A percentile compares a stretch with the other conserved stretches of the same genome.
Conservation (phyloP, 1,140 invertebrate species). For the Diuraphis noxia region DNA sequence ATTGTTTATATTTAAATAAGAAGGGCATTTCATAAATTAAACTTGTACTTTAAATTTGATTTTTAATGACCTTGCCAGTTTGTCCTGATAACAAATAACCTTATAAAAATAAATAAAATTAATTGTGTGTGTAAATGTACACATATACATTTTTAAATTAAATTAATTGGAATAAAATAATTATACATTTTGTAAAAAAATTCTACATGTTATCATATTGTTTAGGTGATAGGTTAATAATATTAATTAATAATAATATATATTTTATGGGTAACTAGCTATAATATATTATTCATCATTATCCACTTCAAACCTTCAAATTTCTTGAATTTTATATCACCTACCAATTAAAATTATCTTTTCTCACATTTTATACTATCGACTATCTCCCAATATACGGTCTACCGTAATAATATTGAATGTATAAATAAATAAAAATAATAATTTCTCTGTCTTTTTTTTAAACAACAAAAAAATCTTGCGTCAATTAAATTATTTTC, state of each 20-base stretch:
- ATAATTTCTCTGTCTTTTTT: too few species aligned
- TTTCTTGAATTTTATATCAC: not conserved
- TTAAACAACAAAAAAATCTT: too few species aligned
- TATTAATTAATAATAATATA: not conserved
- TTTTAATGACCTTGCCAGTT: conserved; percentile 29
- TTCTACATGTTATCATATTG: not conserved
- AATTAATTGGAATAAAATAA: conserved; percentile 22
- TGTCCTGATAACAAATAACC: conserved; percentile 36
- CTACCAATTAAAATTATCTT: not conserved
- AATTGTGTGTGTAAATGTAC: not conserved
- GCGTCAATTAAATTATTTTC: too few species aligned
- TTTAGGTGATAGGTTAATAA: conserved; percentile 12
- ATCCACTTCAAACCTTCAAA: not conserved
- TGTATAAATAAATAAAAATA: too few species aligned
- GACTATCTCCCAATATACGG: too few species aligned
- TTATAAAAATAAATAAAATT: not conserved
- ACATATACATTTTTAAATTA: not conserved
- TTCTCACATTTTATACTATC: not conserved
- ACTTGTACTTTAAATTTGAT: not conserved
- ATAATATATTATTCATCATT: not conserved
- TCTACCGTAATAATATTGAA: too few species aligned
- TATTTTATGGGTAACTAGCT: not conserved
- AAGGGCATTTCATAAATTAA: not conserved
- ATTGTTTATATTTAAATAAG: not conserved
- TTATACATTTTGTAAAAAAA: conserved; percentile 28